Conservation (phyloP, 1,140 invertebrate genomes). For the Atta texana region DNA sequence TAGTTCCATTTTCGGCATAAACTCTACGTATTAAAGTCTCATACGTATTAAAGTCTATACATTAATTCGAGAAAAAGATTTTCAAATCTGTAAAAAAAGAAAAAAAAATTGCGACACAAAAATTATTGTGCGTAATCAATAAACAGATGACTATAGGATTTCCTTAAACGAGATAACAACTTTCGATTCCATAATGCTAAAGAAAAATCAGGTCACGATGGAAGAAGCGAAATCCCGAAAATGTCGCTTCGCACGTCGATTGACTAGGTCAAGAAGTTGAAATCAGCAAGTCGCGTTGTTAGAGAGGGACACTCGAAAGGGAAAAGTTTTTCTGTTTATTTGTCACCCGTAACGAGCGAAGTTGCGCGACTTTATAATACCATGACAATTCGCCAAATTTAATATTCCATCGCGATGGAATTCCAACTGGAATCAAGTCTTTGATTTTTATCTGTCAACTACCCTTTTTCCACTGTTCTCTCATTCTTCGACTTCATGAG, state of each 20-base stretch:
- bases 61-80: too few species aligned
- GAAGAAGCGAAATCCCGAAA: conserved; percentile 17
- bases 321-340: conserved; percentile 49
- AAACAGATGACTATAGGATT: too few species aligned
- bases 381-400: conserved; percentile 32
- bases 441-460: conserved; percentile 27
- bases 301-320: conserved; percentile 32
- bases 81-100: too few species aligned
- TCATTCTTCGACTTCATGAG: conserved; percentile 15
- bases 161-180: background rate
- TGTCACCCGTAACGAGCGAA: conserved; percentile 51
- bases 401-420: conserved; percentile 30
- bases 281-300: conserved; percentile 14
- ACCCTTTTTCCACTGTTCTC: conserved; percentile 9
- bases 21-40: too few species aligned
- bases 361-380: conserved; percentile 41
- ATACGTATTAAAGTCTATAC: too few species aligned
- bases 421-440: background rate
- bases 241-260: background rate
- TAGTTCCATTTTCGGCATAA: too few species aligned
- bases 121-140: too few species aligned
- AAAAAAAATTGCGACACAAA: too few species aligned
- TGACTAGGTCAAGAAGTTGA: conserved; percentile 57
- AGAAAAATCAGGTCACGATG: background rate
- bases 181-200: background rate